phyloP scores from a whole-genome alignment of 2,888 invertebrate genomes.

The Carpatolechia fugitivella region DNA sequence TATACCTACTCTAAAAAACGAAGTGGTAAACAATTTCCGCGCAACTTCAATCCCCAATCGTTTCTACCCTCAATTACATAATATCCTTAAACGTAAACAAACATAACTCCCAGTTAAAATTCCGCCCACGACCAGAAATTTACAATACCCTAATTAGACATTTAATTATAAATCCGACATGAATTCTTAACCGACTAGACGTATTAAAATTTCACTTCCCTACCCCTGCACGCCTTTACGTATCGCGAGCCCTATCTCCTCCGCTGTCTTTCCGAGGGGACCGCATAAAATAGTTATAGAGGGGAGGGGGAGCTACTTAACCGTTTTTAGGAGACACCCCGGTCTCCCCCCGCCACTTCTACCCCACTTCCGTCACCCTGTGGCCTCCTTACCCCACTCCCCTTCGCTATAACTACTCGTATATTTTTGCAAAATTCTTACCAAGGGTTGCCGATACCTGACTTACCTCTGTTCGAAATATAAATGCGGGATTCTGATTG shows the following conservation, averaged over 20 bases:
- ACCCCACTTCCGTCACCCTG: constrained; percentile 69
- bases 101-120: constrained; percentile 46
- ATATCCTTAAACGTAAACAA: constrained; percentile 28
- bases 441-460: constrained; percentile 73
- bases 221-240: constrained; percentile 59
- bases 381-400: constrained; percentile 44
- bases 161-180: constrained; percentile 76
- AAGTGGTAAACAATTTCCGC: too few relatives aligned
- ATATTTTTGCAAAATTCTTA: constrained; percentile 78
- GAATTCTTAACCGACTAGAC: constrained; percentile 76
- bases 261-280: constrained; percentile 78
- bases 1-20: too few relatives aligned
- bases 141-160: constrained; percentile 69
- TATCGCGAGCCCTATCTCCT: constrained; percentile 73
- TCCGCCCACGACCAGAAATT: constrained; percentile 55
- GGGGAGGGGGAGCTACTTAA: constrained; percentile 75
- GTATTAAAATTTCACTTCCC: constrained; percentile 77
- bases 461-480: constrained; percentile 51
- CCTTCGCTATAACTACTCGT: constrained; percentile 68
- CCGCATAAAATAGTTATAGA: constrained; percentile 79
- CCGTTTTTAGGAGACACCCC: constrained; percentile 79
- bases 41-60: too few relatives aligned
- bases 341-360: constrained; percentile 65
- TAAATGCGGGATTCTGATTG: constrained; percentile 58
- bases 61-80: constrained; percentile 12